Evolutionary conservation across 2,888 invertebrate species (phyloP).

Genomic region (Cephus sareptanus): DNA sequence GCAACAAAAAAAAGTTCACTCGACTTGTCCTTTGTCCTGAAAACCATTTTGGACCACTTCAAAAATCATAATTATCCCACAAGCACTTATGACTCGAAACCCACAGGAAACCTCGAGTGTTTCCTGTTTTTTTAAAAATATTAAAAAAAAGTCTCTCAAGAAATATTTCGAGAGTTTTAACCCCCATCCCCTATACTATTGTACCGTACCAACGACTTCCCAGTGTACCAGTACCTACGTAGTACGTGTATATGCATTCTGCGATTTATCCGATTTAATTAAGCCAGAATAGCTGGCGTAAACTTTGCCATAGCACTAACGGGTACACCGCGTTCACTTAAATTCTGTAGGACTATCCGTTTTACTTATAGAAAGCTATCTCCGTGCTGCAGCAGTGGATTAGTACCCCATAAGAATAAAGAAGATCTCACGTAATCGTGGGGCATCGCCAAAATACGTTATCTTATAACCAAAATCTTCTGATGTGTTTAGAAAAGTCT

Average conservation of each 20-base stretch:
- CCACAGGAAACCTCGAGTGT: not conserved
- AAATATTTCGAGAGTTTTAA: not conserved
- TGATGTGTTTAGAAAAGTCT: not conserved
- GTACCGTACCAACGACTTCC: not conserved
- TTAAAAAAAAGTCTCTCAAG: not conserved
- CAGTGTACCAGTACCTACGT: not conserved
- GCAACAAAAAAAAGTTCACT: not conserved
- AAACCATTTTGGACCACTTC: not conserved
- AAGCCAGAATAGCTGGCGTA: not conserved
- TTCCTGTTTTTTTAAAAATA: not conserved
- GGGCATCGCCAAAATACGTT: not conserved
- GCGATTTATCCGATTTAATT: constrained; percentile 3
- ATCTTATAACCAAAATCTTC: not conserved
- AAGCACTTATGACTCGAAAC: not conserved
- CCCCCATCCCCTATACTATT: not conserved
- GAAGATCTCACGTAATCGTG: not conserved
- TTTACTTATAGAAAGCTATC: not conserved
- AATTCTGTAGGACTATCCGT: not conserved
- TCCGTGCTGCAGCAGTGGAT: not conserved
- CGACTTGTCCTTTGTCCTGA: not conserved
- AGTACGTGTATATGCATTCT: not conserved
- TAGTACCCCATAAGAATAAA: not conserved
- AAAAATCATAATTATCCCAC: not conserved
- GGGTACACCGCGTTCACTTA: not conserved
- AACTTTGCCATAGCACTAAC: not conserved